Conservation (phyloP, 2,797 vertebrate genomes). For the Huso huso region DNA sequence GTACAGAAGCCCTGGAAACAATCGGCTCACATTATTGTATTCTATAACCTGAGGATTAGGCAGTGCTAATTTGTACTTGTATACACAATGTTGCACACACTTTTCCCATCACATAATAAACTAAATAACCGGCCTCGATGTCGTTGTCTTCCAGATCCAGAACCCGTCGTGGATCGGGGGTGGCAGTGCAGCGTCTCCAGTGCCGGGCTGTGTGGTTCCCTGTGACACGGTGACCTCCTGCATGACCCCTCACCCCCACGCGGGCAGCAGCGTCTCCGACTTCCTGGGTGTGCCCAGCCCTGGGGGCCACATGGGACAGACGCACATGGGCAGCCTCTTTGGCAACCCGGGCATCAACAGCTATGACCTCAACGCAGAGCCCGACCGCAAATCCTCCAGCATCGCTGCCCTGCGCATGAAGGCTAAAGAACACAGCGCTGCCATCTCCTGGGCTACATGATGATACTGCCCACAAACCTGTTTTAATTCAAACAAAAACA, state of each 20-base stretch:
- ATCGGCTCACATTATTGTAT: no score
- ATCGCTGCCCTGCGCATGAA: conserved; percentile 96
- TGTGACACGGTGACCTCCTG: conserved; percentile 89
- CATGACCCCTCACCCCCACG: conserved; percentile 93
- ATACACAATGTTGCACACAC: neutral
- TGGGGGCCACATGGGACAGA: conserved; percentile 81
- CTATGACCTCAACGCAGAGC: conserved; percentile 92
- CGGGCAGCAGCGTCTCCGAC: conserved; percentile 78
- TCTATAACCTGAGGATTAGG: no score
- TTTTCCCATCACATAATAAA: neutral
- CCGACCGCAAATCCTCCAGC: conserved; percentile 95
- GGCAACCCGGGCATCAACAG: conserved; percentile 79
- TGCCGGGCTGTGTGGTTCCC: conserved; percentile 89
- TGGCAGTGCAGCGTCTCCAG: conserved; percentile 78
- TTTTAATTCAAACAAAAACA: conserved; percentile 24
- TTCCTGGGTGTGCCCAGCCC: conserved; percentile 81
- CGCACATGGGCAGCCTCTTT: conserved; percentile 93
- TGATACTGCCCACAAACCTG: conserved; percentile 15
- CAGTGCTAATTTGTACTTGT: no score
- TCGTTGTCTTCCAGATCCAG: conserved; percentile 73
- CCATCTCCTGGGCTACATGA: conserved; percentile 99
- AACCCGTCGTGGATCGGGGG: conserved; percentile 93
- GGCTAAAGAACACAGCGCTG: conserved; percentile 98
- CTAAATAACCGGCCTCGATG: neutral
- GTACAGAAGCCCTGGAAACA: no score